phyloP scores from a whole-genome alignment of 2,888 invertebrate species.

The Morpho deidamia region DNA sequence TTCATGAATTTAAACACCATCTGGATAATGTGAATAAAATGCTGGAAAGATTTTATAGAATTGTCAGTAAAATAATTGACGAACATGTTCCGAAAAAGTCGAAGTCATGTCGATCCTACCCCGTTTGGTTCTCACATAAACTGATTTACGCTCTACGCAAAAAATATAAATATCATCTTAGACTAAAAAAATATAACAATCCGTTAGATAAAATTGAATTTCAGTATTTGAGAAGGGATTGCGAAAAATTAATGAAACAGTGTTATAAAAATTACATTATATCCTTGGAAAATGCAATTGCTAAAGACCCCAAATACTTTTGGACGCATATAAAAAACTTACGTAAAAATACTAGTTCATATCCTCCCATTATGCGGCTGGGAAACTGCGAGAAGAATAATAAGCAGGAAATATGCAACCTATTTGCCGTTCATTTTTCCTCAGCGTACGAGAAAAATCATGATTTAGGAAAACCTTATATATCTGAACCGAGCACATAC shows the following conservation, averaged over 20 bases:
- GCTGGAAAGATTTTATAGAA: neutral
- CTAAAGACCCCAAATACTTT: neutral
- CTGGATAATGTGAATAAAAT: neutral
- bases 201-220: constrained; percentile 3
- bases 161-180: constrained; percentile 4
- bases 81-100: neutral
- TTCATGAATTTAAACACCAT: neutral
- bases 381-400: too few species aligned
- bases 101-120: neutral
- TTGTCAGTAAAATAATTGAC: neutral
- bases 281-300: neutral
- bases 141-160: neutral
- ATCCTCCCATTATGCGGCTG: neutral
- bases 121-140: neutral
- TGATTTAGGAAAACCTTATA: too few species aligned
- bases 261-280: neutral
- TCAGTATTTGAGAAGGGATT: constrained; percentile 2
- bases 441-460: too few species aligned
- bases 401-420: too few species aligned
- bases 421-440: too few species aligned
- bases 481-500: too few species aligned
- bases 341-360: neutral
- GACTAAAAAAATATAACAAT: constrained; percentile 2
- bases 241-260: neutral
- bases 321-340: constrained; percentile 1